Evolutionary conservation across 2,797 vertebrate species (phyloP), one percentile per base, ranked within the genome.

Genomic region (Cuniculus paca): DNA sequence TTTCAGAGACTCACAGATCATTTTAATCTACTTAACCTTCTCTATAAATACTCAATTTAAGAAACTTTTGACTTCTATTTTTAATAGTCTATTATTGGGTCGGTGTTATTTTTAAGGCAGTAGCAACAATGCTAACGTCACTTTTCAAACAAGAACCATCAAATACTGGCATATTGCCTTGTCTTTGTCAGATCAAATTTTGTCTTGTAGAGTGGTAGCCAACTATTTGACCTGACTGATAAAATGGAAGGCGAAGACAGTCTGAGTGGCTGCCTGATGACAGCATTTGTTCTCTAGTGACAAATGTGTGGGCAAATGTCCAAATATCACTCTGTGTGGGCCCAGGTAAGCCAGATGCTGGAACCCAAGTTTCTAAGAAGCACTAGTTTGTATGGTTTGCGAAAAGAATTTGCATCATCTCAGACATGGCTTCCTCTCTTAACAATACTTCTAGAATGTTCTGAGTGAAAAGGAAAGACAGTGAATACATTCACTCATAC

Each of bases 11-110:
- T 92, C 91, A 63, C 31, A 72, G 95, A 95, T 96, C 93, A 96
- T 97, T 97, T 97, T 90, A 79, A 95, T 97, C 92, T 96, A 58
- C 86, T 97, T 96, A 97, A 96, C 85, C 95, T 96, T 97, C 91
- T 94, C 90, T 88, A 95, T 97, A 96, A 97, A 96, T 95, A 88
- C 60, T 75, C 81, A 60, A 92, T 2, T 39, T 94, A 83, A 93
- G 94, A 96, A 97, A 89, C 70, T 77, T 26, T 92, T 34, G 72
- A 72, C 68, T 94, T 94, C 96, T 97, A 95, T 98, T 97, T 97
- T 96, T 94, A 95, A 91, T 95, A 72, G 80, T 84, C 92, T 96
- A 94, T 96, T 96, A 95, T 94, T 81, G 90, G 90, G 77, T 81
- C 81, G 50, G n/a, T 97, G 90, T 88, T 97, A 95, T 97, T 96